phyloP scores from a whole-genome alignment of 2,113 vertebrate species.

The Aramus guarauna region DNA sequence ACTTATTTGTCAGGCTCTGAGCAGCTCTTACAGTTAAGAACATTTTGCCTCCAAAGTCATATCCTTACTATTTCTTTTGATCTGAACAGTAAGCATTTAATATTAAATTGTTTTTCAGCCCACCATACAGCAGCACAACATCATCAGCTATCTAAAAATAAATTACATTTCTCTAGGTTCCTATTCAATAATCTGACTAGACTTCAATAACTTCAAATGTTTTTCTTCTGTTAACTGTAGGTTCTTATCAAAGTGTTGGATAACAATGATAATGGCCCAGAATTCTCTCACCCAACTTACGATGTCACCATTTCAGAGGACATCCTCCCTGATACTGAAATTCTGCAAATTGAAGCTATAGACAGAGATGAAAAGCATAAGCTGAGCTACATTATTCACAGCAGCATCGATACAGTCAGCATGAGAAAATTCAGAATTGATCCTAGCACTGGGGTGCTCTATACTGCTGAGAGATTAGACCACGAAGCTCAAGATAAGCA shows the following conservation, averaged over 20 bases:
- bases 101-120: background rate
- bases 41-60: background rate
- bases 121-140: background rate
- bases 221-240: slow-evolving; percentile 69
- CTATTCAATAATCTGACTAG: background rate
- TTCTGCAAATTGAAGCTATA: slow-evolving; percentile 90
- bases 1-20: background rate
- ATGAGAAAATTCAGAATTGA: slow-evolving; percentile 91
- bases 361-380: slow-evolving; percentile 91
- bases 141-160: background rate
- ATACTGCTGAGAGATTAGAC: slow-evolving; percentile 87
- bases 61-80: background rate
- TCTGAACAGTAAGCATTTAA: background rate
- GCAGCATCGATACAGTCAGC: slow-evolving; percentile 88
- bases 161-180: background rate
- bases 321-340: slow-evolving; percentile 87
- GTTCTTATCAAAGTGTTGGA: slow-evolving; percentile 91
- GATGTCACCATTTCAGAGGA: slow-evolving; percentile 92
- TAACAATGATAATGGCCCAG: slow-evolving; percentile 93
- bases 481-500: slow-evolving; percentile 92
- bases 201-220: background rate
- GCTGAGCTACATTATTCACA: slow-evolving; percentile 89
- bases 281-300: slow-evolving; percentile 90
- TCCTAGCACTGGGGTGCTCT: slow-evolving; percentile 83
- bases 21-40: background rate